A percentile compares a stretch with the other conserved stretches of the same genome.
These are phyloP conservation scores for Bursaphelenchus okinawaensis DNA, from an alignment of 2,888 invertebrate species.

Conservation along the genomic window DNA sequence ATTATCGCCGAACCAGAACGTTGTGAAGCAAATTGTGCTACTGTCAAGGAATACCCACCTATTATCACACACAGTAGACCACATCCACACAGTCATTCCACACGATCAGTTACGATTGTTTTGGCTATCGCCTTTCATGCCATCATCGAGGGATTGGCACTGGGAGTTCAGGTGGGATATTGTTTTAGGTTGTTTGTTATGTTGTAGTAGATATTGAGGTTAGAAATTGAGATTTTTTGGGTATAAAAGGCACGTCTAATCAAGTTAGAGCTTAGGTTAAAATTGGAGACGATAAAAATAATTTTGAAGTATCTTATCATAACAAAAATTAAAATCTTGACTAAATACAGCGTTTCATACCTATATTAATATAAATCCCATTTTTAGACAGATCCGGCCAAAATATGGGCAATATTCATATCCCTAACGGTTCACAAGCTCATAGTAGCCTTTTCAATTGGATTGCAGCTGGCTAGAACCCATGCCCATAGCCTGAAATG, in stretches of 20 bases:
- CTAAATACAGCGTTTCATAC: no score
- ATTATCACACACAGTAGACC: slow-evolving; percentile 55
- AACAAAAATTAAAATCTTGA: no score
- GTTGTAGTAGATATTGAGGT: no score
- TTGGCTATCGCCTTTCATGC: slow-evolving; percentile 65
- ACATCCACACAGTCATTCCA: slow-evolving; percentile 56
- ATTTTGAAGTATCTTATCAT: no score
- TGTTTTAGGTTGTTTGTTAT: background rate
- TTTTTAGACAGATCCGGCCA: slow-evolving; percentile 24
- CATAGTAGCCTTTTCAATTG: slow-evolving; percentile 65
- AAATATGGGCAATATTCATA: slow-evolving; percentile 46
- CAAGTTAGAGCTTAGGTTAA: no score
- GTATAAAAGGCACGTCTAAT: no score
- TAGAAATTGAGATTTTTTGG: no score
- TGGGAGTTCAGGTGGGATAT: slow-evolving; percentile 46
- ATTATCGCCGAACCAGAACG: slow-evolving; percentile 55
- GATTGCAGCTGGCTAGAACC: slow-evolving; percentile 59
- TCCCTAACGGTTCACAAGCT: slow-evolving; percentile 57
- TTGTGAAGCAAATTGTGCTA: slow-evolving; percentile 54
- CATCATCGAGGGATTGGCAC: slow-evolving; percentile 62
- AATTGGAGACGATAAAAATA: no score
- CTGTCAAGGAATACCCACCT: slow-evolving; percentile 53
- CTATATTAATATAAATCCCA: background rate
- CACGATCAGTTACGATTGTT: slow-evolving; percentile 62
- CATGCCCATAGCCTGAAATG: slow-evolving; percentile 54